Conservation (phyloP, 2,888 invertebrate genomes). For the Ophion ellenae region DNA sequence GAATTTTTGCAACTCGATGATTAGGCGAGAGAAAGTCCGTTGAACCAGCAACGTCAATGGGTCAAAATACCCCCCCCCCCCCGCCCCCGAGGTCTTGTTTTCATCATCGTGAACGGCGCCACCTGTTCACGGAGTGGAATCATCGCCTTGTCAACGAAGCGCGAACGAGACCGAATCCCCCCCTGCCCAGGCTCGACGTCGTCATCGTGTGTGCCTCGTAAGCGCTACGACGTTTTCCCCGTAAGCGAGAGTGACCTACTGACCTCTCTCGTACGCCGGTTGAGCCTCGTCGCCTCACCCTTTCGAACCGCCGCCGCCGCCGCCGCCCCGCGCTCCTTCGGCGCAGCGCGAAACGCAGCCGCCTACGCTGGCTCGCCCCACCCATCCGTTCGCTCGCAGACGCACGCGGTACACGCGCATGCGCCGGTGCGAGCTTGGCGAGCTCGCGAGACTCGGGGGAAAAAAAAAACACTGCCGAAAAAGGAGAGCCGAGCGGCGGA, state of each 20-base stretch:
- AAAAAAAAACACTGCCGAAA: conserved; percentile 29
- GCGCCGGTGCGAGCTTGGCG: neutral
- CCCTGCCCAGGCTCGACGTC: neutral
- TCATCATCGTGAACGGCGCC: conserved; percentile 65
- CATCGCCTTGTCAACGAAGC: conserved; percentile 40
- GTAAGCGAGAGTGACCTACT: conserved; percentile 82
- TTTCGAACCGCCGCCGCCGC: conserved; percentile 1
- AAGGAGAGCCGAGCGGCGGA: neutral
- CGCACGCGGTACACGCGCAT: neutral
- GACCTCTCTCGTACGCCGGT: conserved; percentile 75
- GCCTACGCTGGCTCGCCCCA: neutral
- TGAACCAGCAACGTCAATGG: conserved; percentile 18
- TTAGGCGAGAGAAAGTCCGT: neutral
- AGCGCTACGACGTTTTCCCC: conserved; percentile 53
- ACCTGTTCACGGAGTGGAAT: conserved; percentile 68
- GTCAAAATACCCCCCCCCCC: neutral
- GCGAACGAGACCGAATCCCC: conserved; percentile 41
- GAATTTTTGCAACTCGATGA: no score
- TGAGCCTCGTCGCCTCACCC: conserved; percentile 31
- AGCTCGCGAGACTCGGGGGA: neutral
- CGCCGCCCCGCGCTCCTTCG: conserved; percentile 3
- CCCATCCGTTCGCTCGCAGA: no score
- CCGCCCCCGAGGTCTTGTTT: neutral
- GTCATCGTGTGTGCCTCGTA: conserved; percentile 34
- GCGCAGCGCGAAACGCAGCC: neutral